Conservation (phyloP, 2,888 invertebrate species). For the Psylliodes chrysocephalus region DNA sequence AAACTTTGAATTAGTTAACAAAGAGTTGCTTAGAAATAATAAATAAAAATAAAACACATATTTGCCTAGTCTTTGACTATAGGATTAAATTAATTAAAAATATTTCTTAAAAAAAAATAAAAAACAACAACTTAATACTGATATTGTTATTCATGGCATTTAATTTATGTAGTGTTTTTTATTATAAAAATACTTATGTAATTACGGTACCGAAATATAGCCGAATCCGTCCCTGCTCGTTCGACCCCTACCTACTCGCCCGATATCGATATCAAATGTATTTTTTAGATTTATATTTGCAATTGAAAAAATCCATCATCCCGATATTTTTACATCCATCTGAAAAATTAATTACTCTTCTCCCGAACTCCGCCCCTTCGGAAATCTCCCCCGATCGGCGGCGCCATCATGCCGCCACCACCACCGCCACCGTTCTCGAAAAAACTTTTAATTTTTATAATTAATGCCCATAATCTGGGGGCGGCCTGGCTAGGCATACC, state of each 20-base stretch:
- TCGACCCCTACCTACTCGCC: slow-evolving; percentile 28
- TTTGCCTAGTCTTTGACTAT: no score
- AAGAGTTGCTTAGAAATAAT: no score
- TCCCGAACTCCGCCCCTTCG: slow-evolving; percentile 51
- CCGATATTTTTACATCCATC: slow-evolving; percentile 63
- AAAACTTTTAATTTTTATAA: slow-evolving; percentile 50
- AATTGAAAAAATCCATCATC: slow-evolving; percentile 59
- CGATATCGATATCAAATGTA: slow-evolving; percentile 56
- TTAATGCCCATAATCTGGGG: slow-evolving; percentile 44
- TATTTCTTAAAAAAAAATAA: no score
- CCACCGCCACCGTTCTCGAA: slow-evolving; percentile 31
- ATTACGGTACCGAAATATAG: no score
- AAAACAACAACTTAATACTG: no score
- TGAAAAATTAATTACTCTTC: slow-evolving; percentile 64
- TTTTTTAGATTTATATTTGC: slow-evolving; percentile 63
- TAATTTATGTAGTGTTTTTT: no score
- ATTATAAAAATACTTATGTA: no score
- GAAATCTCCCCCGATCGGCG: slow-evolving; percentile 31
- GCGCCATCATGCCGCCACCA: slow-evolving; percentile 29
- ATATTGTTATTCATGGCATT: no score
- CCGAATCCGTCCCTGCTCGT: slow-evolving; percentile 6
- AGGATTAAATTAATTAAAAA: no score
- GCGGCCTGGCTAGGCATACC: no score
- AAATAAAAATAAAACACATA: no score
- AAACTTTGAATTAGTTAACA: no score